phyloP scores from a whole-genome alignment of 2,113 vertebrate species.

The Fulica atra region DNA sequence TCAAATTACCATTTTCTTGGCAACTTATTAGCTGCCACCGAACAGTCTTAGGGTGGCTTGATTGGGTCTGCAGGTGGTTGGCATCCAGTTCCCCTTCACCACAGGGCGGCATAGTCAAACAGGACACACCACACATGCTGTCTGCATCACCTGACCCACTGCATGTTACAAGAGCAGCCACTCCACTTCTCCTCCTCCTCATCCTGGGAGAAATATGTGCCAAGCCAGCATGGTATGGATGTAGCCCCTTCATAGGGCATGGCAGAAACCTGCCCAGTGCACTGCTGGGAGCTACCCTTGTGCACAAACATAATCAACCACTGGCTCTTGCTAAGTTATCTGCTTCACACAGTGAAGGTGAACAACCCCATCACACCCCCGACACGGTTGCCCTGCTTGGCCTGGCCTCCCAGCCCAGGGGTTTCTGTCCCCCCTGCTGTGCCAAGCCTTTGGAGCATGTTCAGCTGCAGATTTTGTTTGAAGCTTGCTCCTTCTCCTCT shows the following conservation, averaged over 20 bases:
- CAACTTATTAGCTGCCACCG: not conserved
- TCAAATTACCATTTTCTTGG: not conserved
- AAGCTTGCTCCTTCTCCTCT: not conserved
- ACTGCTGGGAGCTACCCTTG: not conserved
- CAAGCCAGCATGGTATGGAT: accelerated
- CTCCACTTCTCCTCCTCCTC: not conserved
- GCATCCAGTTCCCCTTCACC: not conserved
- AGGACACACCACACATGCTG: not conserved
- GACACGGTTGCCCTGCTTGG: accelerated
- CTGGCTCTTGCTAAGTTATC: not conserved
- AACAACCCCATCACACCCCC: not conserved
- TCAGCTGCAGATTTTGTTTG: not conserved
- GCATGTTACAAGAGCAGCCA: not conserved
- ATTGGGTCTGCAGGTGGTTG: not conserved
- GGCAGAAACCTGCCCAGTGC: not conserved
- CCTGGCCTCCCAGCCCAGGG: not conserved
- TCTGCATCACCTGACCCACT: not conserved
- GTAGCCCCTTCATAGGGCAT: not conserved
- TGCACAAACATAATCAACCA: not conserved
- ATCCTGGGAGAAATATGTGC: accelerated
- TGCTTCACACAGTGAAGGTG: not conserved
- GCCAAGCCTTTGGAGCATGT: accelerated
- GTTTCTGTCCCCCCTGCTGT: accelerated
- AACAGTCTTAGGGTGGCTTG: not conserved
- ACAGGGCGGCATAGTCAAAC: not conserved